A percentile compares a stretch with the other conserved stretches of the same genome.
Conservation (phyloP, 2,888 invertebrate genomes). For the Tortrix viridana region DNA sequence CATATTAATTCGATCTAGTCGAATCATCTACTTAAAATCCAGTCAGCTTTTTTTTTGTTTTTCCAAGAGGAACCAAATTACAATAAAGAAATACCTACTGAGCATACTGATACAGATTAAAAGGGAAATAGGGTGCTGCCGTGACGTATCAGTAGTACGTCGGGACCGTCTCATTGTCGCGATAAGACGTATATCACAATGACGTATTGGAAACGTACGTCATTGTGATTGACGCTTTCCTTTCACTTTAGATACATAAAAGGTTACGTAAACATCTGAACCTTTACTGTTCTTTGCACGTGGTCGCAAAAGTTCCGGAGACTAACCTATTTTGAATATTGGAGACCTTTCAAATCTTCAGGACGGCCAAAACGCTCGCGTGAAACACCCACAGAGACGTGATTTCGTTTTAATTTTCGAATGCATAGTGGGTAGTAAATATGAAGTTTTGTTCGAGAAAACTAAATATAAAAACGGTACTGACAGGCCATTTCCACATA, state of each 20-base stretch:
- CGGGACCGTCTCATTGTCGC: slow-evolving; percentile 30
- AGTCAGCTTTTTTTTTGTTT: background rate
- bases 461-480: no score
- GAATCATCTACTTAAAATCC: slow-evolving; percentile 9
- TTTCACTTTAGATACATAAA: slow-evolving; percentile 10
- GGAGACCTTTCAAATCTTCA: no score
- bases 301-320: background rate
- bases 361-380: no score
- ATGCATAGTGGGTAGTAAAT: no score
- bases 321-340: slow-evolving; percentile 8
- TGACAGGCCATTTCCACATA: no score
- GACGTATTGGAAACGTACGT: no score
- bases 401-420: no score
- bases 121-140: slow-evolving; percentile 20
- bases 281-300: background rate
- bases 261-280: slow-evolving; percentile 5
- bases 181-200: slow-evolving; percentile 34
- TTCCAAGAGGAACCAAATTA: slow-evolving; percentile 16
- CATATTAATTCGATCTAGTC: background rate
- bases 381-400: no score
- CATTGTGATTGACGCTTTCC: no score
- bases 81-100: slow-evolving; percentile 23
- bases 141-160: slow-evolving; percentile 24
- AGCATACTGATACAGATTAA: slow-evolving; percentile 11
- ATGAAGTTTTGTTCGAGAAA: no score